These are phyloP conservation scores for Myiozetetes cayanensis DNA, from an alignment of 2,113 vertebrate species.

Conservation along the genomic window DNA sequence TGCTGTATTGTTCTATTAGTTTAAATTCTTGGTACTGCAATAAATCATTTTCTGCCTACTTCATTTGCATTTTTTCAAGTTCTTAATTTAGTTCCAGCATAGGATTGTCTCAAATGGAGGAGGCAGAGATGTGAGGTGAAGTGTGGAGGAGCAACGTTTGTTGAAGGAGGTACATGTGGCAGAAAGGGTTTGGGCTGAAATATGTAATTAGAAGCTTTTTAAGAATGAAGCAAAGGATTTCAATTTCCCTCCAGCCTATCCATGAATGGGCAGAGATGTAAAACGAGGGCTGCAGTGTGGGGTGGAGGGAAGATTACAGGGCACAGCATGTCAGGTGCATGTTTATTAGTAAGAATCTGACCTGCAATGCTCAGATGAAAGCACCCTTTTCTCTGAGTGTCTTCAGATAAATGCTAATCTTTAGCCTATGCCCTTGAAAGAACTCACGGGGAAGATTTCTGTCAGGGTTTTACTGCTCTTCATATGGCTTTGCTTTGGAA, in stretches of 20 bases:
- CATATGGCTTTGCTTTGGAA: slow-evolving; percentile 33
- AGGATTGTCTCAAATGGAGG: background rate
- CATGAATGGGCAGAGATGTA: slow-evolving; percentile 29
- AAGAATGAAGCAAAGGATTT: slow-evolving; percentile 55
- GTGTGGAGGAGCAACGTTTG: background rate
- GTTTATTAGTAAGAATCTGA: slow-evolving; percentile 60
- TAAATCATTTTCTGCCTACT: slow-evolving; percentile 45
- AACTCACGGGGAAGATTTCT: slow-evolving; percentile 17
- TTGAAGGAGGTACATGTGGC: background rate
- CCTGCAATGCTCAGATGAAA: slow-evolving; percentile 48
- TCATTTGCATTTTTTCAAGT: slow-evolving; percentile 47
- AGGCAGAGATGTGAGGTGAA: background rate
- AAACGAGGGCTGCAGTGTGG: slow-evolving; percentile 40
- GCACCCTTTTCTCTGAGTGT: background rate
- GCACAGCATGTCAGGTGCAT: background rate
- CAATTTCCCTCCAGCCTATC: slow-evolving; percentile 26
- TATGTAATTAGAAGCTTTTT: slow-evolving; percentile 20
- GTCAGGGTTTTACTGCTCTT: background rate
- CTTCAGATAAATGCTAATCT: slow-evolving; percentile 59
- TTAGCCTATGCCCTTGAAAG: slow-evolving; percentile 31
- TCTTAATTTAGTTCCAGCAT: slow-evolving; percentile 42
- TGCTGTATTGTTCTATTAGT: slow-evolving; percentile 3
- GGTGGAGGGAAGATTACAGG: slow-evolving; percentile 40
- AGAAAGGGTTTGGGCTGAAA: slow-evolving; percentile 15
- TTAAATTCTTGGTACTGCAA: slow-evolving; percentile 38